These are phyloP conservation scores for Aphelocoma californica DNA, from an alignment of 2,797 vertebrate genomes.

Conservation along the genomic window DNA sequence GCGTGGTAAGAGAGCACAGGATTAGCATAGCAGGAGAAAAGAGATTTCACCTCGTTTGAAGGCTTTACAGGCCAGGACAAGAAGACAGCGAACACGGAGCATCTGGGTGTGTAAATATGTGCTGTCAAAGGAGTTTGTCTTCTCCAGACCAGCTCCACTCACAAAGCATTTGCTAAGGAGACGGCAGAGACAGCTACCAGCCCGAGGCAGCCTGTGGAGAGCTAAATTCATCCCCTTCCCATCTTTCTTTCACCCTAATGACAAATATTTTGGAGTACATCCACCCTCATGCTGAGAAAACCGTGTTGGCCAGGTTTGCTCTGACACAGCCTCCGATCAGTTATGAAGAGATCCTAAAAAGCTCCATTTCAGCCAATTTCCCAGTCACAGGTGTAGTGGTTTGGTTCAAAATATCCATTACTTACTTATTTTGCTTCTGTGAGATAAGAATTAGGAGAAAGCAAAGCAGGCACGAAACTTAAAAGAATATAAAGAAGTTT, in stretches of 20 bases:
- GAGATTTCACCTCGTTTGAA: background rate
- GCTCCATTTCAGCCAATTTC: background rate
- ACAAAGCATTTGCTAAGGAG: background rate
- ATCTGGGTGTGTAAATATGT: background rate
- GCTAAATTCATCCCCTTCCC: background rate
- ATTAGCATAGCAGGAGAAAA: background rate
- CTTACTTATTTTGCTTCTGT: too few species aligned
- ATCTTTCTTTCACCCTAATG: background rate
- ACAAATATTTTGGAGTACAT: background rate
- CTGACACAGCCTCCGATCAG: background rate
- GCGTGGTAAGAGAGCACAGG: rapidly evolving
- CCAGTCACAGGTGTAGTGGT: background rate
- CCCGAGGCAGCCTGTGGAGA: background rate
- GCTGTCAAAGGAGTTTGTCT: background rate
- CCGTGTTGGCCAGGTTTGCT: rapidly evolving
- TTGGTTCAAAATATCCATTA: too few species aligned
- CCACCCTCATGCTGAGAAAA: background rate
- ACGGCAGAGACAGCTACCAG: background rate
- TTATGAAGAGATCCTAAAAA: background rate
- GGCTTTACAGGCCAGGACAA: background rate
- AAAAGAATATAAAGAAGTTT: too few species aligned
- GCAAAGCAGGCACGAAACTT: too few species aligned
- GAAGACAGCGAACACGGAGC: rapidly evolving
- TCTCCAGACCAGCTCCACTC: background rate
- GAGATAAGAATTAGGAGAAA: too few species aligned